A percentile compares a stretch with the other conserved stretches of the same genome.
phyloP scores from a whole-genome alignment of 1,140 invertebrate genomes.

The Batillaria attramentaria region DNA sequence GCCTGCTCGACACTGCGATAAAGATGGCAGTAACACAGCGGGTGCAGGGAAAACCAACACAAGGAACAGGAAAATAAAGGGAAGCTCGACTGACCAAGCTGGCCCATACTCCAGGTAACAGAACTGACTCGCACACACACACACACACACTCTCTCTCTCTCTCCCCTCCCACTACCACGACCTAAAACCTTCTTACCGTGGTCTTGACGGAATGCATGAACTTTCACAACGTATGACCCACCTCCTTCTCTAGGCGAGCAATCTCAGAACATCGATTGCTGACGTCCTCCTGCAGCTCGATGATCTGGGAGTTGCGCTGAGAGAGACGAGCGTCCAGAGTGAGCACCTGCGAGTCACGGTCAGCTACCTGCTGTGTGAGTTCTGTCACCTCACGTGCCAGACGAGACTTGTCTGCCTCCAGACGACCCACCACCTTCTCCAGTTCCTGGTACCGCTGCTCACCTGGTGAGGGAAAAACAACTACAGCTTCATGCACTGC shows the following conservation, averaged over 20 bases:
- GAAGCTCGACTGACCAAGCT: too few species aligned
- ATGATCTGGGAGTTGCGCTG: slow-evolving; percentile 64
- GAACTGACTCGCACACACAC: neutral
- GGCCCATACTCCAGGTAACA: neutral
- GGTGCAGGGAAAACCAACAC: too few species aligned
- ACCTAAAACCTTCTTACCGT: neutral
- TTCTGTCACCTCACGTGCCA: slow-evolving; percentile 46
- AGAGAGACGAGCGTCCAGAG: slow-evolving; percentile 57
- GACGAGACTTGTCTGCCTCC: slow-evolving; percentile 51
- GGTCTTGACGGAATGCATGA: neutral
- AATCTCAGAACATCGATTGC: slow-evolving; percentile 54
- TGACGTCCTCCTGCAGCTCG: slow-evolving; percentile 64
- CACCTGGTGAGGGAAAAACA: slow-evolving; percentile 52
- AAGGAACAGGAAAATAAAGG: too few species aligned
- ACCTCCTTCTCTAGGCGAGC: slow-evolving; percentile 62
- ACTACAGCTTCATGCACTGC: too few species aligned
- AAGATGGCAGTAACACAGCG: too few species aligned
- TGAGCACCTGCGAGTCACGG: slow-evolving; percentile 52
- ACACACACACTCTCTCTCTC: neutral
- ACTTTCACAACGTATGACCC: neutral
- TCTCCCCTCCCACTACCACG: neutral
- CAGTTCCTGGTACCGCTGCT: slow-evolving; percentile 53
- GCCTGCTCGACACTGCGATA: too few species aligned
- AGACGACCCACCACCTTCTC: slow-evolving; percentile 48
- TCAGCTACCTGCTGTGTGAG: slow-evolving; percentile 46